These are phyloP conservation scores for Myodes glareolus DNA, from an alignment of 2,113 vertebrate species.

Conservation along the genomic window DNA sequence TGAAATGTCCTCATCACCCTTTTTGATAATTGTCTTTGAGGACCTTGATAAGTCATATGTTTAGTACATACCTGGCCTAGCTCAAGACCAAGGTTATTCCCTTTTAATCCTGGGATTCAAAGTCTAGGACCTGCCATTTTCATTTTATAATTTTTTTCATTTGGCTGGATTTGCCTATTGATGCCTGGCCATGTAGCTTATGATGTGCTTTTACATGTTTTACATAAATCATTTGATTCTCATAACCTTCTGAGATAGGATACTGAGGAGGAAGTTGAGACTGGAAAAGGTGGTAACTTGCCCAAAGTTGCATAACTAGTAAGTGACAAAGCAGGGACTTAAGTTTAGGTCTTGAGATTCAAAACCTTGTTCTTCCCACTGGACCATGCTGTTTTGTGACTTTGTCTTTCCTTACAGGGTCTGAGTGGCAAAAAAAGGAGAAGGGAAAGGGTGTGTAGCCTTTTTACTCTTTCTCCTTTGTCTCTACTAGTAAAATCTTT, in stretches of 20 bases:
- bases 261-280: constrained; percentile 35
- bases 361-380: constrained; percentile 76
- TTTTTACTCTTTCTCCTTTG: constrained; percentile 82
- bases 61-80: neutral
- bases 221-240: constrained; percentile 55
- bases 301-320: constrained; percentile 55
- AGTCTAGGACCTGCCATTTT: constrained; percentile 67
- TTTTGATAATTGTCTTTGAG: neutral
- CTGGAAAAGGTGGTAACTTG: constrained; percentile 53
- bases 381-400: constrained; percentile 82
- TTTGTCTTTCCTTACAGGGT: constrained; percentile 84
- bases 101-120: constrained; percentile 59
- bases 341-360: constrained; percentile 59
- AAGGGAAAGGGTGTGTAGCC: constrained; percentile 83
- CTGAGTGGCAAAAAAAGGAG: constrained; percentile 84
- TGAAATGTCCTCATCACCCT: neutral
- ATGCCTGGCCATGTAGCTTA: constrained; percentile 46
- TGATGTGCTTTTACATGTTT: constrained; percentile 51
- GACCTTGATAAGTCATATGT: neutral
- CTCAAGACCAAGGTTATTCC: neutral
- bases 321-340: constrained; percentile 44
- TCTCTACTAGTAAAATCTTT: constrained; percentile 81
- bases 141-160: constrained; percentile 26
- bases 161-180: constrained; percentile 54
- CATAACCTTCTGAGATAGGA: constrained; percentile 28